Conservation (phyloP, 1,140 invertebrate genomes). For the Pseudomyrmex concolor region DNA sequence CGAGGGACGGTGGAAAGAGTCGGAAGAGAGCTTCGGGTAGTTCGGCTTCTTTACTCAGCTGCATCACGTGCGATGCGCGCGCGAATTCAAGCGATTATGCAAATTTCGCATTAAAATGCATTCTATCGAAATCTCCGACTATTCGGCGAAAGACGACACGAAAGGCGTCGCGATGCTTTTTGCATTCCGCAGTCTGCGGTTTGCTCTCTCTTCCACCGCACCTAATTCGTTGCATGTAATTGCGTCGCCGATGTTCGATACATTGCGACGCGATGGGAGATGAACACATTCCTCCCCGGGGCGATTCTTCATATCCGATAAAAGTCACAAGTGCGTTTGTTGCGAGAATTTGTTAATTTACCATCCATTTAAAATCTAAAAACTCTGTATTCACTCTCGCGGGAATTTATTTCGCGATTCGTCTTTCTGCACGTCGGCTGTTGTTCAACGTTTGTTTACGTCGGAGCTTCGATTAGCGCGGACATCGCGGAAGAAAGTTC, state of each 20-base stretch:
- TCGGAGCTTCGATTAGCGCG: constrained; percentile 26
- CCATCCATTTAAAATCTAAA: too few species aligned
- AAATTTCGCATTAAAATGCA: constrained; percentile 60
- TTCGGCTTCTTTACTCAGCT: constrained; percentile 54
- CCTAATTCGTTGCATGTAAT: constrained; percentile 30
- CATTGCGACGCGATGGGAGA: neutral
- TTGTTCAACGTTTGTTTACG: constrained; percentile 37
- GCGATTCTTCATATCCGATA: too few species aligned
- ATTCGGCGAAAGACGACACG: constrained; percentile 47
- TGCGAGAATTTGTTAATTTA: too few species aligned
- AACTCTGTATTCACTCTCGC: too few species aligned
- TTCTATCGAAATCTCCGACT: constrained; percentile 58
- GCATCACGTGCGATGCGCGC: constrained; percentile 51
- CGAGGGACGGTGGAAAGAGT: too few species aligned
- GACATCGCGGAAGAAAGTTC: constrained; percentile 16
- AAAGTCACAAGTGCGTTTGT: too few species aligned
- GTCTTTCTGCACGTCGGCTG: neutral
- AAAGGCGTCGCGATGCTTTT: constrained; percentile 35
- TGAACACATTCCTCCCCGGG: too few species aligned
- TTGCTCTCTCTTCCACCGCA: neutral
- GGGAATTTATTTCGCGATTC: constrained; percentile 1
- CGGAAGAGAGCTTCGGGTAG: constrained; percentile 26
- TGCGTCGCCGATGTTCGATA: neutral
- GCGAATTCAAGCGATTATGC: constrained; percentile 59
- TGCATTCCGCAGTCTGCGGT: constrained; percentile 30